Conservation (phyloP, 2,113 vertebrate genomes). For the Chaenocephalus aceratus region DNA sequence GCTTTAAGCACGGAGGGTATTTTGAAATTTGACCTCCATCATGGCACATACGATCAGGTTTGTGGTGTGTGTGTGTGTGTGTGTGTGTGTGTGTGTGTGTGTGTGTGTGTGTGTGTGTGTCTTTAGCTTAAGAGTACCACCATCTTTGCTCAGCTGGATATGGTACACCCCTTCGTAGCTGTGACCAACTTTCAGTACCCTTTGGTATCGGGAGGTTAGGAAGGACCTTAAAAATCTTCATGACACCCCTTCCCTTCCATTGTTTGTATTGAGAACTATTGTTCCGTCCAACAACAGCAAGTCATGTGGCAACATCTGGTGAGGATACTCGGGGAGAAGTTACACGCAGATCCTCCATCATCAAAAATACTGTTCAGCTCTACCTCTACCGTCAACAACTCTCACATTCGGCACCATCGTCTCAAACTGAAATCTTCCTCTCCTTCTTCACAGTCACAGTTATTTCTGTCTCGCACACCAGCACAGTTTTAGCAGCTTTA, state of each 20-base stretch:
- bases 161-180: conserved; percentile 51
- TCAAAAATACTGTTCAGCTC: background rate
- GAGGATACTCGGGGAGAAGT: conserved; percentile 88
- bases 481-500: conserved; percentile 76
- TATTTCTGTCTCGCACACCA: conserved; percentile 29
- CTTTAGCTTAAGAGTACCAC: conserved; percentile 24
- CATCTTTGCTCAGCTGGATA: conserved; percentile 54
- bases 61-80: conserved; percentile 27
- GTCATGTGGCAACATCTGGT: conserved; percentile 89
- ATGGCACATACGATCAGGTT: conserved; percentile 51
- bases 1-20: conserved; percentile 70
- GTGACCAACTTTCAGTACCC: conserved; percentile 68
- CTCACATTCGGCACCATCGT: conserved; percentile 26
- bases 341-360: conserved; percentile 84
- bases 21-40: conserved; percentile 61
- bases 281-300: conserved; percentile 90
- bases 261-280: conserved; percentile 94
- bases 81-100: conserved; percentile 34
- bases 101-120: conserved; percentile 26
- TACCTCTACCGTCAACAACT: background rate
- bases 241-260: conserved; percentile 49
- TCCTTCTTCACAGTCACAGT: conserved; percentile 10
- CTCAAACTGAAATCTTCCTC: background rate
- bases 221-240: conserved; percentile 28
- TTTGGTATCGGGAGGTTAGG: conserved; percentile 73